These are phyloP conservation scores for Orbicella faveolata DNA, from an alignment of 64 coral and sea anemone species.

Conservation along the genomic window DNA sequence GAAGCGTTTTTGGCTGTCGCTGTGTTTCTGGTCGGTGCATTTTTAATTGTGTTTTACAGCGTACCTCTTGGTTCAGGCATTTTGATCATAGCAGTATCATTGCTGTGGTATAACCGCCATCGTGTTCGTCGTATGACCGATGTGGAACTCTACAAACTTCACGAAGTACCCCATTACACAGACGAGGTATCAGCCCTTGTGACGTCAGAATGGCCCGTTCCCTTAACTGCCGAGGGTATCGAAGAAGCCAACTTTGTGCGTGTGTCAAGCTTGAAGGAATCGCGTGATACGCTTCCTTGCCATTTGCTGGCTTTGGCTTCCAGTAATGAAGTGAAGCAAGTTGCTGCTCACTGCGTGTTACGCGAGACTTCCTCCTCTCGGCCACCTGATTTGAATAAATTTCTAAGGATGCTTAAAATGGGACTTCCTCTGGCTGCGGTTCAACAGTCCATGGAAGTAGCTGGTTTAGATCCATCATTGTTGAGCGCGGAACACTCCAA, in stretches of 20 bases:
- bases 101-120: neutral
- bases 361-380: neutral
- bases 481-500: neutral
- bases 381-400: constrained; percentile 18
- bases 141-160: constrained; percentile 41
- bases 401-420: constrained; percentile 48
- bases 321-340: neutral
- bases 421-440: constrained; percentile 42
- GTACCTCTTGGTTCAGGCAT: neutral
- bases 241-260: constrained; percentile 53
- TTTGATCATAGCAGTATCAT: constrained; percentile 23
- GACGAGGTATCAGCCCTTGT: constrained; percentile 36
- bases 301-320: constrained; percentile 57
- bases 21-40: neutral
- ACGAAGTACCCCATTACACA: constrained; percentile 37
- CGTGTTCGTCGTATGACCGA: neutral
- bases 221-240: constrained; percentile 34
- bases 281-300: constrained; percentile 52
- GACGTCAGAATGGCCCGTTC: constrained; percentile 56
- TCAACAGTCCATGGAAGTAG: constrained; percentile 33
- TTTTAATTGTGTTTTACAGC: neutral
- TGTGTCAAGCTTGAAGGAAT: constrained; percentile 67
- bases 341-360: constrained; percentile 46
- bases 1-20: neutral
- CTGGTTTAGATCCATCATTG: constrained; percentile 39